Percentiles rank a stretch among this genome's conserved stretches.
These are phyloP conservation scores for Harpagoxenus sublaevis DNA, from an alignment of 2,888 invertebrate genomes.

Conservation along the genomic window DNA sequence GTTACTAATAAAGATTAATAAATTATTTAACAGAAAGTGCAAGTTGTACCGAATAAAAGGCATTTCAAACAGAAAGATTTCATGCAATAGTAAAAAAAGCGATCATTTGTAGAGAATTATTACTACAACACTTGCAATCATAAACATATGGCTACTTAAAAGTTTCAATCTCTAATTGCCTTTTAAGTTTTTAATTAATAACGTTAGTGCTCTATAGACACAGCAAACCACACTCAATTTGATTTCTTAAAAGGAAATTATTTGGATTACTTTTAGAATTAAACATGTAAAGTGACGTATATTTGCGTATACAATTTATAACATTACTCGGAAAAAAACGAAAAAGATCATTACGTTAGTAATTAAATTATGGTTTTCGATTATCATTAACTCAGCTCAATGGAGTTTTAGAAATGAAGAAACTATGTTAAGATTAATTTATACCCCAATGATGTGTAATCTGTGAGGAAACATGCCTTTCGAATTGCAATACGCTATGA, in stretches of 20 bases:
- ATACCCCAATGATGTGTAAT: constrained; percentile 68
- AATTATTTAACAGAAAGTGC: constrained; percentile 11
- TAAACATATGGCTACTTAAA: constrained; percentile 66
- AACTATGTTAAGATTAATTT: constrained; percentile 32
- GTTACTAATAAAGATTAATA: not conserved
- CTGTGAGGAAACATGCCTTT: constrained; percentile 70
- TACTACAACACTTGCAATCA: constrained; percentile 60
- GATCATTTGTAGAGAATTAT: constrained; percentile 49
- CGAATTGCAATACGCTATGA: constrained; percentile 52
- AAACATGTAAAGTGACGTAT: not conserved
- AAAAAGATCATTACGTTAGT: not conserved
- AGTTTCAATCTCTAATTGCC: constrained; percentile 56
- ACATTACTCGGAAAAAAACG: not conserved
- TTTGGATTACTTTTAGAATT: constrained; percentile 1
- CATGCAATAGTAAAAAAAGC: constrained; percentile 68
- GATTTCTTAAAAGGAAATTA: constrained; percentile 45
- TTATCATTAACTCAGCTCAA: constrained; percentile 4
- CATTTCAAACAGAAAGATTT: constrained; percentile 38
- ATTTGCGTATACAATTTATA: constrained; percentile 12
- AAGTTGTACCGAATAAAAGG: constrained; percentile 32
- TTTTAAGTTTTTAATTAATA: constrained; percentile 32
- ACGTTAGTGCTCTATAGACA: constrained; percentile 68
- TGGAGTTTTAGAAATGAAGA: constrained; percentile 4
- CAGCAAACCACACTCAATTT: constrained; percentile 82
- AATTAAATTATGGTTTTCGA: constrained; percentile 17